Percentiles rank a stretch among this genome's conserved stretches.
Conservation (phyloP, 2,888 invertebrate species). For the Eremobia ochroleuca region DNA sequence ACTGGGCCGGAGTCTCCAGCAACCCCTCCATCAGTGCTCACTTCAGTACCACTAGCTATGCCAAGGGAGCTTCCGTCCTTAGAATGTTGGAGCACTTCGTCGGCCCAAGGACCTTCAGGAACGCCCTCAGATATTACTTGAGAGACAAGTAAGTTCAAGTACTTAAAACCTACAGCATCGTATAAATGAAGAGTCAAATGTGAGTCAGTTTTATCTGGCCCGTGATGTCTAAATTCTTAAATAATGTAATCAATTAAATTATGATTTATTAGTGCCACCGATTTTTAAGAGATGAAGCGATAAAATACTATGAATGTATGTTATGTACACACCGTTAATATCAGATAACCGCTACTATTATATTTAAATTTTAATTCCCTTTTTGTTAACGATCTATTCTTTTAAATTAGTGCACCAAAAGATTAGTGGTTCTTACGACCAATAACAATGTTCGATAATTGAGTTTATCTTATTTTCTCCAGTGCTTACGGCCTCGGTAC, state of each 20-base stretch:
- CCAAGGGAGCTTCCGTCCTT: slow-evolving; percentile 92
- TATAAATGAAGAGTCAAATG: neutral
- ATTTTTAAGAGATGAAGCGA: neutral
- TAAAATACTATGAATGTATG: neutral
- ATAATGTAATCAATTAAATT: neutral
- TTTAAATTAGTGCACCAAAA: neutral
- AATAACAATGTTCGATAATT: neutral
- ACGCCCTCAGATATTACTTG: slow-evolving; percentile 91
- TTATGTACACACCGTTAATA: neutral
- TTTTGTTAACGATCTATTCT: neutral
- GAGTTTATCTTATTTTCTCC: slow-evolving; percentile 16
- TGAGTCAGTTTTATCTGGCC: neutral
- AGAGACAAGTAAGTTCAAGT: slow-evolving; percentile 85
- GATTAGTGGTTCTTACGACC: neutral
- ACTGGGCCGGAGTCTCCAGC: slow-evolving; percentile 90
- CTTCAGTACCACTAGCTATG: slow-evolving; percentile 93
- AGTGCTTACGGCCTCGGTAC: slow-evolving; percentile 83
- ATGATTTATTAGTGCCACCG: neutral
- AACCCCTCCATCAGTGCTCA: slow-evolving; percentile 90
- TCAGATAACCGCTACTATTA: too few relatives aligned
- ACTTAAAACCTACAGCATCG: neutral
- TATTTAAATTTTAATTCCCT: neutral
- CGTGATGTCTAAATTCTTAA: neutral
- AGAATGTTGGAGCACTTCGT: slow-evolving; percentile 93
- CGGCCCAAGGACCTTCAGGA: slow-evolving; percentile 89